A percentile compares a stretch with the other conserved stretches of the same genome.
phyloP scores from a whole-genome alignment of 2,888 invertebrate genomes.

The Athrips mouffetella region DNA sequence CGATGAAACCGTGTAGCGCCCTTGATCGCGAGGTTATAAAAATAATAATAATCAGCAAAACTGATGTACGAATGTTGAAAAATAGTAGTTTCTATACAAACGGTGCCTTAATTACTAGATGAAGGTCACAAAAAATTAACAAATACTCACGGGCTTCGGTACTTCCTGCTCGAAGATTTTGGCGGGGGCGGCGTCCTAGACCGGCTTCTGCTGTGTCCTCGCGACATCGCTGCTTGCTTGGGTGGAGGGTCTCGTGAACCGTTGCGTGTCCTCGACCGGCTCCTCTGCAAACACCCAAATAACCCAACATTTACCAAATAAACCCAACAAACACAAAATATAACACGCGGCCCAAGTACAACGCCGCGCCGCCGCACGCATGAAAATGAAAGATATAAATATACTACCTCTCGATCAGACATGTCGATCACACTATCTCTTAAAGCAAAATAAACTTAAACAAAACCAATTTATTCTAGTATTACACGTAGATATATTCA shows the following conservation, averaged over 20 bases:
- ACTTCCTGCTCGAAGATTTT: slow-evolving; percentile 67
- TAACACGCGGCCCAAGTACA: slow-evolving; percentile 56
- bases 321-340: slow-evolving; percentile 41
- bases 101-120: neutral
- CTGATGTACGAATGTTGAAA: neutral
- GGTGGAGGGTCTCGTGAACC: slow-evolving; percentile 68
- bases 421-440: slow-evolving; percentile 47
- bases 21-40: slow-evolving; percentile 65
- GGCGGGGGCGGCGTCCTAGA: slow-evolving; percentile 74
- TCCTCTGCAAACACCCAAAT: slow-evolving; percentile 64
- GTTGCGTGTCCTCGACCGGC: slow-evolving; percentile 72
- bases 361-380: slow-evolving; percentile 24
- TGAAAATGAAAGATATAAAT: slow-evolving; percentile 42
- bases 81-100: slow-evolving; percentile 9
- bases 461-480: slow-evolving; percentile 55
- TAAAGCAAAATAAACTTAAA: slow-evolving; percentile 43
- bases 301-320: slow-evolving; percentile 33
- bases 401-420: slow-evolving; percentile 75
- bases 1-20: slow-evolving; percentile 35
- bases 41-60: slow-evolving; percentile 21
- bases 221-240: slow-evolving; percentile 63
- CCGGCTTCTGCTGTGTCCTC: slow-evolving; percentile 73
- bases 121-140: neutral
- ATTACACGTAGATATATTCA: slow-evolving; percentile 38
- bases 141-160: slow-evolving; percentile 69